These are phyloP conservation scores for Thomomys bottae DNA, from an alignment of 2,113 vertebrate species.

Conservation along the genomic window DNA sequence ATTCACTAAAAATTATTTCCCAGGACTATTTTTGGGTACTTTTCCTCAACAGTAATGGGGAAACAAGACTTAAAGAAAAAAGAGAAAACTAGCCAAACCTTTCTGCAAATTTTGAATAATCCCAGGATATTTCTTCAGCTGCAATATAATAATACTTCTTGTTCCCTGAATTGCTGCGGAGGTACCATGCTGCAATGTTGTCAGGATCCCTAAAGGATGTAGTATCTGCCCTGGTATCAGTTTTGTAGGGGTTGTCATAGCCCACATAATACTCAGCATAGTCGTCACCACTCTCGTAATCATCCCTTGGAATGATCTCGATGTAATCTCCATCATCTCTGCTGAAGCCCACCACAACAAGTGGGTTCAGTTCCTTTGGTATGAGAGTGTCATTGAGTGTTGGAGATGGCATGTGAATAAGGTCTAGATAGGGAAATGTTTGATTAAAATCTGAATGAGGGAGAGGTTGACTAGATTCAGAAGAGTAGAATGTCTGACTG, in stretches of 20 bases:
- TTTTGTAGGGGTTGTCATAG: conserved; percentile 91
- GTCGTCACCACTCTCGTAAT: conserved; percentile 74
- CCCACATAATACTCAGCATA: conserved; percentile 82
- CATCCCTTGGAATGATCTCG: conserved; percentile 75
- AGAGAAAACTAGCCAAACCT: conserved; percentile 81
- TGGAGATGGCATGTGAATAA: conserved; percentile 2
- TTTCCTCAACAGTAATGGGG: not conserved
- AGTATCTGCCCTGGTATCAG: conserved; percentile 80
- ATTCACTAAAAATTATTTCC: conserved; percentile 18
- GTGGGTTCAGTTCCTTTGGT: conserved; percentile 70
- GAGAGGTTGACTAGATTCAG: conserved; percentile 2
- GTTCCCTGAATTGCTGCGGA: conserved; percentile 86
- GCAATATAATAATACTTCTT: conserved; percentile 92
- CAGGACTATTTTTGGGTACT: not conserved
- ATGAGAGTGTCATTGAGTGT: not conserved
- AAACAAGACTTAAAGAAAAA: conserved; percentile 55
- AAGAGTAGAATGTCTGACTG: not conserved
- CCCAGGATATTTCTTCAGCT: conserved; percentile 93
- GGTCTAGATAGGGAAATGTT: conserved; percentile 10
- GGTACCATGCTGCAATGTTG: conserved; percentile 86
- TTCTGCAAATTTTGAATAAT: conserved; percentile 88
- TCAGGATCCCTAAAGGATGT: conserved; percentile 84
- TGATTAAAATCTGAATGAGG: conserved; percentile 54
- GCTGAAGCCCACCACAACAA: conserved; percentile 87
- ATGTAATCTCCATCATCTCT: conserved; percentile 72